Evolutionary conservation across 1,140 invertebrate species (phyloP).

Genomic region (Steinernema feltiae): DNA sequence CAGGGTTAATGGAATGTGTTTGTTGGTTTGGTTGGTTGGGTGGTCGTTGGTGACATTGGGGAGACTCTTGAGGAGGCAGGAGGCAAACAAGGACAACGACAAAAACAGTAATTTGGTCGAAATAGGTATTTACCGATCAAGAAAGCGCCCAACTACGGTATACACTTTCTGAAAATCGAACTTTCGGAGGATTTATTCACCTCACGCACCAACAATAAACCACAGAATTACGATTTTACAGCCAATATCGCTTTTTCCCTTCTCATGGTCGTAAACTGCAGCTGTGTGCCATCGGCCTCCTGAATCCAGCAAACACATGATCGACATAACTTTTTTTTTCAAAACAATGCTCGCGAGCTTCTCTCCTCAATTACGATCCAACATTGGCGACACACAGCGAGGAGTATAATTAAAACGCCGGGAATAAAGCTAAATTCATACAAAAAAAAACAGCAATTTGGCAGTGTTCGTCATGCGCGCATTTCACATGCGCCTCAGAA

Average conservation of each 20-base stretch:
- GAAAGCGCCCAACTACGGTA: no score
- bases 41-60: no score
- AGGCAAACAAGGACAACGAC: no score
- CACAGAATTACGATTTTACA: not conserved
- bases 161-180: no score
- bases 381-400: not conserved
- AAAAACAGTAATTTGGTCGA: no score
- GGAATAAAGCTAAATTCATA: not conserved
- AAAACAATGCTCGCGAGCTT: not conserved
- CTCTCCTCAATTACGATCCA: slow-evolving; percentile 3
- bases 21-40: not conserved
- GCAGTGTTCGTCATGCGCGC: not conserved
- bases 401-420: not conserved
- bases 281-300: not conserved
- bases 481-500: no score
- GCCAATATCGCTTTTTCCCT: not conserved
- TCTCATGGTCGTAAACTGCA: slow-evolving; percentile 9
- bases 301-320: not conserved
- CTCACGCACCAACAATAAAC: no score
- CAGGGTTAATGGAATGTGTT: slow-evolving; percentile 12
- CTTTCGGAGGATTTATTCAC: no score
- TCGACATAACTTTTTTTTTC: slow-evolving; percentile 13
- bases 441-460: no score
- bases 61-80: no score
- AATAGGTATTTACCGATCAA: no score